Evolutionary conservation across 2,888 invertebrate species (phyloP).

Genomic region (Phrixothrix hirtus): DNA sequence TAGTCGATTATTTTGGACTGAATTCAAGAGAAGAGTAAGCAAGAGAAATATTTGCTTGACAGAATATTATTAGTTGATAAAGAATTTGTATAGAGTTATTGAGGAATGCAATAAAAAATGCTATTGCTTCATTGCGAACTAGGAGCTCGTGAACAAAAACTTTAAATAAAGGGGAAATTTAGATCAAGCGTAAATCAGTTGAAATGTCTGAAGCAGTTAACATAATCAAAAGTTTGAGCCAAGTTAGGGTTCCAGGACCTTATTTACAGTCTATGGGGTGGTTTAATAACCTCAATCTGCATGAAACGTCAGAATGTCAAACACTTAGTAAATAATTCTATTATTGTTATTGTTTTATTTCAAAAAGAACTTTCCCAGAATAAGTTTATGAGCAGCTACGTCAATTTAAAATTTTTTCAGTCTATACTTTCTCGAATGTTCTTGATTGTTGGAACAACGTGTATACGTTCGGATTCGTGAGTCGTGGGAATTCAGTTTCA

Average conservation of each 20-base stretch:
- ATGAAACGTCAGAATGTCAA: conserved; percentile 29
- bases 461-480: neutral
- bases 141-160: too few relatives aligned
- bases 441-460: neutral
- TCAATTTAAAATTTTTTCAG: too few relatives aligned
- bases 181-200: conserved; percentile 37
- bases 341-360: conserved; percentile 23
- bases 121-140: too few relatives aligned
- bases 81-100: neutral
- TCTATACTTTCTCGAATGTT: neutral
- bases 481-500: conserved; percentile 8
- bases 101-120: neutral
- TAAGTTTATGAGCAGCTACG: too few relatives aligned
- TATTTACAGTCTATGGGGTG: conserved; percentile 40
- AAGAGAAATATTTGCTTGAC: neutral
- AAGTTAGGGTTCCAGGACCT: conserved; percentile 35
- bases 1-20: neutral
- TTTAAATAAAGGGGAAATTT: conserved; percentile 30
- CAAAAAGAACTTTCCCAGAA: too few relatives aligned
- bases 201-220: conserved; percentile 47
- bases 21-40: neutral
- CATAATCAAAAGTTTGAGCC: conserved; percentile 47
- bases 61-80: neutral
- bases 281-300: conserved; percentile 39
- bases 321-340: conserved; percentile 25